A percentile compares a stretch with the other conserved stretches of the same genome.
phyloP scores from a whole-genome alignment of 2,113 vertebrate genomes.

The Stegostoma tigrinum region DNA sequence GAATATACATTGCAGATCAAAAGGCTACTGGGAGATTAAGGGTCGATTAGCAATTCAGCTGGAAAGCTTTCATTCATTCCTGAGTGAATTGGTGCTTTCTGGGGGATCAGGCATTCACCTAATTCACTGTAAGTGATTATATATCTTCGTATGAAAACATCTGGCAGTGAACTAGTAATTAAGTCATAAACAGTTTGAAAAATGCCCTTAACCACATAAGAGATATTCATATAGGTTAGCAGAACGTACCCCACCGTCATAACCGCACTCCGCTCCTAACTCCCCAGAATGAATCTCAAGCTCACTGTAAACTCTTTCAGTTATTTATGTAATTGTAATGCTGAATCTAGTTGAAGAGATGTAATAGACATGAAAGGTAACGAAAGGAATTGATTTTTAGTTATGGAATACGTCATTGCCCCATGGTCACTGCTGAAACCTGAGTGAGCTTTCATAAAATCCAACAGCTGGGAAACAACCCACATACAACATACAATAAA shows the following conservation, averaged over 20 bases:
- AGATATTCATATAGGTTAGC: not conserved
- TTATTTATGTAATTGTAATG: not conserved
- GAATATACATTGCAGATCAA: not conserved
- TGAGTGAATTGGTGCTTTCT: not conserved
- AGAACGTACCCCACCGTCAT: not conserved
- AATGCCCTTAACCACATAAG: not conserved
- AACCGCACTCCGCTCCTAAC: too few species aligned
- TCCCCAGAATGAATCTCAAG: not conserved
- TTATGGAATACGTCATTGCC: not conserved
- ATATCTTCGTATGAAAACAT: not conserved
- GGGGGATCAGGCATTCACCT: not conserved
- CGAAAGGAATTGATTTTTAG: not conserved
- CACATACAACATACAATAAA: not conserved
- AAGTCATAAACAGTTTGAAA: not conserved
- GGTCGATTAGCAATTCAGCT: not conserved
- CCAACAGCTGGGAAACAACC: not conserved
- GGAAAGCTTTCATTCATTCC: not conserved
- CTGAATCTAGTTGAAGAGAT: not conserved
- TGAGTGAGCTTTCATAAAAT: not conserved
- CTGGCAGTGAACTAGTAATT: slow-evolving; percentile 13
- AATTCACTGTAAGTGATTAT: not conserved
- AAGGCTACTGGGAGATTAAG: not conserved
- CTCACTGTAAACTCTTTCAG: not conserved
- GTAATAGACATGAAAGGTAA: not conserved
- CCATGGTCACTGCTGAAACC: not conserved